Evolutionary conservation across 2,797 vertebrate species (phyloP).

Genomic region (Chiroxiphia lanceolata): DNA sequence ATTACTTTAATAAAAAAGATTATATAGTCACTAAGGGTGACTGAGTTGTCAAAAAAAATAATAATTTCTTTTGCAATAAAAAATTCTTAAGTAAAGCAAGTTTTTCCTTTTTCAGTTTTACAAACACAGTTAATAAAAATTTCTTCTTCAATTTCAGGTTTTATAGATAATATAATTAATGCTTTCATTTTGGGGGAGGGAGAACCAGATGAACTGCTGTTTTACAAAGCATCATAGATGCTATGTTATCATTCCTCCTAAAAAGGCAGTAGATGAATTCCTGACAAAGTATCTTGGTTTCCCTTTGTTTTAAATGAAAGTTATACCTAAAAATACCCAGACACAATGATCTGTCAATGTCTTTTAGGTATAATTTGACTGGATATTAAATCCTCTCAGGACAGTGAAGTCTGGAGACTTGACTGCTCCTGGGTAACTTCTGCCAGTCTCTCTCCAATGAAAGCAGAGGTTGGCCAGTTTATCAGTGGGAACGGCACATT

Average conservation of each 20-base stretch:
- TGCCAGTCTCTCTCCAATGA: not conserved
- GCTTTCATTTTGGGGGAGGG: not conserved
- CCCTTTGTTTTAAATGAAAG: not conserved
- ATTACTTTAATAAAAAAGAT: not conserved
- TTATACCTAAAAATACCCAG: not conserved
- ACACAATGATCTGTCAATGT: not conserved
- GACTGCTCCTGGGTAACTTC: not conserved
- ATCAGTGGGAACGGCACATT: not conserved
- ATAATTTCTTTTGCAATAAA: not conserved
- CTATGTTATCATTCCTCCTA: not conserved
- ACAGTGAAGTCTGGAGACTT: not conserved
- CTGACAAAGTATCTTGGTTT: not conserved
- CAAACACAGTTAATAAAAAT: not conserved
- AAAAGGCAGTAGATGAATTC: not conserved
- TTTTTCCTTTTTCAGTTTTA: not conserved
- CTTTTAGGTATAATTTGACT: not conserved
- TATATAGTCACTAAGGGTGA: not conserved
- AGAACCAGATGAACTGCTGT: not conserved
- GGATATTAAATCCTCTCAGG: not conserved
- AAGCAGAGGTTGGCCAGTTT: not conserved
- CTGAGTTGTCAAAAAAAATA: not conserved
- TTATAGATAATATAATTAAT: not conserved
- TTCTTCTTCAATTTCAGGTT: not conserved
- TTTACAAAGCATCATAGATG: not conserved
- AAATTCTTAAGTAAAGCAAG: not conserved